A percentile compares a stretch with the other conserved stretches of the same genome.
Conservation (phyloP, 2,797 vertebrate genomes). For the Silurus lanzhouensis region DNA sequence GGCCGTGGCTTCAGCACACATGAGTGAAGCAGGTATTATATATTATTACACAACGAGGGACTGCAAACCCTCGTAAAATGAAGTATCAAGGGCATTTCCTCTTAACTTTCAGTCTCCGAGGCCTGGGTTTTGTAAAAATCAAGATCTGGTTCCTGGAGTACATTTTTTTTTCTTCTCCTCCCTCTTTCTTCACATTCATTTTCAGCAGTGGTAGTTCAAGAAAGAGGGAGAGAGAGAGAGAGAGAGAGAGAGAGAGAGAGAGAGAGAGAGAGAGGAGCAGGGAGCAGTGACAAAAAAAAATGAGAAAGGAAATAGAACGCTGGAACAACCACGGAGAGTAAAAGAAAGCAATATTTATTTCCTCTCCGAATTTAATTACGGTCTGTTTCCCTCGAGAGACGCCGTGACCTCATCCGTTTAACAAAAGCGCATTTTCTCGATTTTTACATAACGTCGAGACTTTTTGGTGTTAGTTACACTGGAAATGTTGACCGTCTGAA, state of each 20-base stretch:
- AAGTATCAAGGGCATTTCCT: conserved; percentile 73
- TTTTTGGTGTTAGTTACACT: neutral
- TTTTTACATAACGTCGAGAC: neutral
- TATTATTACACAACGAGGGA: conserved; percentile 74
- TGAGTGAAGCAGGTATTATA: conserved; percentile 72
- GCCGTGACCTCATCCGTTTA: conserved; percentile 5
- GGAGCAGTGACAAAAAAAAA: conserved; percentile 53
- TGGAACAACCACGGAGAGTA: conserved; percentile 20
- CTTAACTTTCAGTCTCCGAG: conserved; percentile 62
- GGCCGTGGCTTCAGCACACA: conserved; percentile 69
- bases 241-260: conserved; percentile 54
- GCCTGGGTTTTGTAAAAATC: conserved; percentile 78
- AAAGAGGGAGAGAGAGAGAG: no score
- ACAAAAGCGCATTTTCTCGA: neutral
- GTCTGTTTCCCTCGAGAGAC: neutral
- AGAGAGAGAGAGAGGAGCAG: conserved; percentile 58
- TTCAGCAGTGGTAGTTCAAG: conserved; percentile 21
- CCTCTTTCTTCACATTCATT: conserved; percentile 14
- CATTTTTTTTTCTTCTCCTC: conserved; percentile 27
- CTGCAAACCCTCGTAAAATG: conserved; percentile 71
- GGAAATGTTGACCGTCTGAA: neutral
- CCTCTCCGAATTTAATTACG: conserved; percentile 12
- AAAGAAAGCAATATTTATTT: conserved; percentile 26
- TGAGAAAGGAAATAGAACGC: conserved; percentile 26
- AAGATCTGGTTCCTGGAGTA: conserved; percentile 54